Evolutionary conservation across 2,113 vertebrate species (phyloP), one percentile per base, ranked within the genome.

Genomic region (Poecilia latipinna): DNA sequence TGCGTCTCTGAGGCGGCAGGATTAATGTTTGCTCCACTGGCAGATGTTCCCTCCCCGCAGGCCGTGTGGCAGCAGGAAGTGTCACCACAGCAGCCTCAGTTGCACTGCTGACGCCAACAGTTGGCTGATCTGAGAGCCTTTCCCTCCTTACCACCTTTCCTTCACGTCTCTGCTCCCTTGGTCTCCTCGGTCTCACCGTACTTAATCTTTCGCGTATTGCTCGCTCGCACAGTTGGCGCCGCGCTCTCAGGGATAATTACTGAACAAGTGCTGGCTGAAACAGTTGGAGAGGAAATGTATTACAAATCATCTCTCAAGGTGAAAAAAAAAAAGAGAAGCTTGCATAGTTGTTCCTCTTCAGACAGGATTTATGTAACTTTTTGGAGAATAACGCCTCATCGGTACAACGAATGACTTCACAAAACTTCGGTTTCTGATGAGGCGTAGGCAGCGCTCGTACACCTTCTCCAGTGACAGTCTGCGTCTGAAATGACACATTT

Each of bases 11-110:
- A 83, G 65, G 83, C 35, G 0, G 76, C 1, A 33, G 82, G 83
- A 90, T 91, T 86, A 90, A 88, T 82, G 65, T 74, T 39, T 51
- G 82, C 70, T 82, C 83, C 75, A 44, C 26, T 26, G 83, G 86
- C 93, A 94, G 92, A 91, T 94, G 92, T 91, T 91, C 62, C 72
- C 75, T 80, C 86, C 86, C 79, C 24, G 68, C 65, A 70, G 86
- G 86, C 65, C 64, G 62, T 39, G 29, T 26, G 67, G 71, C 84
- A 84, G 88, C 81, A 85, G 90, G 90, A 90, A 80, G 82, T 74
- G 75, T 82, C 87, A 68, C 79, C 73, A 8, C 82, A 42, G 83
- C 87, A 76, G 73, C 75, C 81, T 65, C 75, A 68, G 75, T 68
- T 68, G 67, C 82, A 65, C 79, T 84, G 80, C 70, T 44, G 17